Conservation (phyloP, 2,113 vertebrate species). For the Scomber colias region DNA sequence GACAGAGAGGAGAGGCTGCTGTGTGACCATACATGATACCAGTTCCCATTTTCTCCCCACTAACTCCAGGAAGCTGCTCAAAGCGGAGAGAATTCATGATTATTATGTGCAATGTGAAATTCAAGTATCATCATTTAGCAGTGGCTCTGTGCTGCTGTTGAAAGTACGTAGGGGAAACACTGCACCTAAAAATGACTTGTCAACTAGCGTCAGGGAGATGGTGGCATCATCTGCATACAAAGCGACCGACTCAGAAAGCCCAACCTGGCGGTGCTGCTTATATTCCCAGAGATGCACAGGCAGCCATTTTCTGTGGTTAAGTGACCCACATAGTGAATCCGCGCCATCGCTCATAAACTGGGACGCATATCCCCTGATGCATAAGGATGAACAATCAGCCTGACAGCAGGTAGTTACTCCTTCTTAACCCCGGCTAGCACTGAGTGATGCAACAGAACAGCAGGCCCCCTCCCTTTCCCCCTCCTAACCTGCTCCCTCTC, state of each 20-base stretch:
- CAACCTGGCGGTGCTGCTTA: conserved; percentile 31
- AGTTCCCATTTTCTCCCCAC: too few relatives aligned
- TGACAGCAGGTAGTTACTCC: conserved; percentile 85
- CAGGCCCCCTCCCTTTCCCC: conserved; percentile 32
- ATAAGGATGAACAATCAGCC: conserved; percentile 81
- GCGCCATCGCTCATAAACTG: conserved; percentile 75
- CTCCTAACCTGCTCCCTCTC: not conserved
- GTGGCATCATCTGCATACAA: conserved; percentile 53
- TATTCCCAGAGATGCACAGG: conserved; percentile 37
- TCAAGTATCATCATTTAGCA: too few relatives aligned
- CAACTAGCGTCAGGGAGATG: conserved; percentile 15
- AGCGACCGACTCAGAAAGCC: conserved; percentile 5
- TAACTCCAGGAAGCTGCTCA: too few relatives aligned
- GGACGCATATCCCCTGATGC: conserved; percentile 75
- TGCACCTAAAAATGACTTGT: not conserved
- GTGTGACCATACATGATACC: too few relatives aligned
- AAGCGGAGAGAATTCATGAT: too few relatives aligned
- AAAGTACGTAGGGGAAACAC: too few relatives aligned
- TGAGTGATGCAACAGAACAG: conserved; percentile 78
- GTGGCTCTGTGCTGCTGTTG: too few relatives aligned
- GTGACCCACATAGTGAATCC: conserved; percentile 69
- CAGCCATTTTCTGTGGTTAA: conserved; percentile 72
- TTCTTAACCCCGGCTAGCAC: conserved; percentile 79
- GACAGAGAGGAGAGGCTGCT: too few relatives aligned
- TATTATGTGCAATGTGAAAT: too few relatives aligned